Evolutionary conservation across 2,888 invertebrate genomes (phyloP), one percentile per base, ranked within the genome.

Genomic region (Brachyptera risi): DNA sequence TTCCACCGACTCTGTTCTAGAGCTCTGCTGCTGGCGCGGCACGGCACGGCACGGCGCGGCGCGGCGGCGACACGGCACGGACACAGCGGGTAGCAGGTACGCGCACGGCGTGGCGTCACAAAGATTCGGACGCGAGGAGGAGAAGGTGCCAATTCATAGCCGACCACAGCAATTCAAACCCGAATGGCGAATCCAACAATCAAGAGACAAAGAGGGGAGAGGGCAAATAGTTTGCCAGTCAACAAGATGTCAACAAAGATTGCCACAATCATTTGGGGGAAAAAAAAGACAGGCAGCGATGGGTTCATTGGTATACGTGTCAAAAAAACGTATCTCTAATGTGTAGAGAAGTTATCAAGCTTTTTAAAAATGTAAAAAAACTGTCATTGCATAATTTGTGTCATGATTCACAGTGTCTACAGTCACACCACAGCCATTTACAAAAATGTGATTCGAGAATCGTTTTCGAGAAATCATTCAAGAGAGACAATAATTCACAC

Each of bases 1-100:
- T 87, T 95, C 93, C 81, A 97, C 90, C 80, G 92, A 90, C 79
- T 94, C 92, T 77, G 88, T 87, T 77, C 87, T 84, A 79, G 89
- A 88, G 83, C 86, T 88, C 89, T 90, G 86, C 89, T 90, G 86
- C 81, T 78, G 49, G 24, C 51, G 17, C 7, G 31, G 11, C 31
- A 31, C 7, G 31, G 31, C n/a, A 42, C 23, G 44, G n/a, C n/a
- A 27, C 24, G 58, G 59, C 24, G 31, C 11, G 7, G 31, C 17
- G 26, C 56, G 51, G 31, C 38, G 57, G 60, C 57, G 66, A 59
- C 61, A 63, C 47, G 37, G 60, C 57, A 61, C 26, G 60, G 60
- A n/a, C n/a, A n/a, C n/a, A n/a, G n/a, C n/a, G n/a, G n/a, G n/a
- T n/a, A n/a, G n/a, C n/a, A 59, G 64, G 58, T 58, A 56, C 54